A percentile compares a stretch with the other conserved stretches of the same genome.
These are phyloP conservation scores for Zhengitettix transpicula DNA, from an alignment of 2,888 invertebrate genomes.

Conservation along the genomic window DNA sequence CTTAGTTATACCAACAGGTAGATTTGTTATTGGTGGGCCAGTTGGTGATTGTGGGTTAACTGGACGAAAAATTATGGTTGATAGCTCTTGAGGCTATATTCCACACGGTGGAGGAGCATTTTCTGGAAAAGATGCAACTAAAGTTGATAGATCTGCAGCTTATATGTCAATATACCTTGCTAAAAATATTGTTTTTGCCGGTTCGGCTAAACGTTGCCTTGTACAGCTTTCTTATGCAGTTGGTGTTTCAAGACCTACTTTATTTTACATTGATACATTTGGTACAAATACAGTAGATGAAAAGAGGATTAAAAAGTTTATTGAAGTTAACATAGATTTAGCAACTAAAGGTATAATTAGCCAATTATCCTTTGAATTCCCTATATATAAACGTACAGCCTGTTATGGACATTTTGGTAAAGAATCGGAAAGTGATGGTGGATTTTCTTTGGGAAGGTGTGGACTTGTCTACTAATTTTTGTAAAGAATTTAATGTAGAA, in stretches of 20 bases:
- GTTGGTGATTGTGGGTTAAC: background rate
- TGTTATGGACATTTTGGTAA: too few relatives aligned
- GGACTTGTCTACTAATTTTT: too few relatives aligned
- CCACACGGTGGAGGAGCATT: background rate
- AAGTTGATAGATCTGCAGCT: background rate
- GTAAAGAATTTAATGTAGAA: too few relatives aligned
- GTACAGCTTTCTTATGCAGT: background rate
- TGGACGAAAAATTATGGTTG: background rate
- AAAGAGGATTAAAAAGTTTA: background rate
- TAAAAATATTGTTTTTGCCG: background rate
- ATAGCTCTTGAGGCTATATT: background rate
- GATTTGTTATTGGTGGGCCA: background rate
- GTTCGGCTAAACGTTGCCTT: background rate
- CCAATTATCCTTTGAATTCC: too few relatives aligned
- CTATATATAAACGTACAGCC: too few relatives aligned
- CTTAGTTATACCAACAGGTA: background rate
- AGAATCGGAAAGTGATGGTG: too few relatives aligned
- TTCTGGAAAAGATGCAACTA: background rate
- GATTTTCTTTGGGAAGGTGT: too few relatives aligned
- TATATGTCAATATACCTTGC: background rate
- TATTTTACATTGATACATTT: background rate
- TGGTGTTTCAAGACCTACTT: background rate
- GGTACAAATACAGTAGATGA: background rate
- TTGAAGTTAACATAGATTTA: too few relatives aligned
- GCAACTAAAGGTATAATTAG: too few relatives aligned